Percentiles rank a stretch among this genome's conserved stretches.
These are phyloP conservation scores for Rhinophrynus dorsalis DNA, from an alignment of 2,797 vertebrate species.

Conservation along the genomic window DNA sequence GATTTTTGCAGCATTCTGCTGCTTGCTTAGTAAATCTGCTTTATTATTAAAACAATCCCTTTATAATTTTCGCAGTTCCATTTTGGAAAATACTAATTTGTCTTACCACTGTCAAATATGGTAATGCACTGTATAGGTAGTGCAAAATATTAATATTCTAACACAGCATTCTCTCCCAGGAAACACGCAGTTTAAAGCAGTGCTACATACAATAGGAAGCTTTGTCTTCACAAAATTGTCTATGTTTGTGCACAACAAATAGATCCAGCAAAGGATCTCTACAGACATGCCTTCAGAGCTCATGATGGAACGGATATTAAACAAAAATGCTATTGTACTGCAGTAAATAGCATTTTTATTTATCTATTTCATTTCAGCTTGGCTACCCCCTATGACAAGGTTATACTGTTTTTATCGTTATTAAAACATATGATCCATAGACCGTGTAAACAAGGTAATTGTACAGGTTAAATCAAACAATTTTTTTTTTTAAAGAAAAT, in stretches of 20 bases:
- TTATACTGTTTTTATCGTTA: neutral
- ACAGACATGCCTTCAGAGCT: neutral
- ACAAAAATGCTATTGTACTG: neutral
- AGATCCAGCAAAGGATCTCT: neutral
- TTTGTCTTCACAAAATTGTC: no score
- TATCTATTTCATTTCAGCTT: neutral
- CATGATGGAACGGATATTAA: neutral
- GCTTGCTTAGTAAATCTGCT: no score
- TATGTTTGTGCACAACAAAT: neutral
- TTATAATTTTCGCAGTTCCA: no score
- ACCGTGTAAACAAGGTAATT: neutral
- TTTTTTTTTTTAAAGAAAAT: neutral
- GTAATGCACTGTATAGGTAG: no score
- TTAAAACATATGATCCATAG: neutral
- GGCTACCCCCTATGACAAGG: neutral
- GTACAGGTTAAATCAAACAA: neutral
- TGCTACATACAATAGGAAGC: no score
- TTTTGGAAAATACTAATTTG: no score
- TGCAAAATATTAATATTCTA: no score
- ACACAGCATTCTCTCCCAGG: no score
- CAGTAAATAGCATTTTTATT: neutral
- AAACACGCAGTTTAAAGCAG: no score
- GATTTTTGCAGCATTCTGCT: no score
- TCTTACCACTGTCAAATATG: no score
- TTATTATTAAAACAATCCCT: no score